Evolutionary conservation across 2,113 vertebrate species (phyloP).

Genomic region (Eulemur rufifrons): DNA sequence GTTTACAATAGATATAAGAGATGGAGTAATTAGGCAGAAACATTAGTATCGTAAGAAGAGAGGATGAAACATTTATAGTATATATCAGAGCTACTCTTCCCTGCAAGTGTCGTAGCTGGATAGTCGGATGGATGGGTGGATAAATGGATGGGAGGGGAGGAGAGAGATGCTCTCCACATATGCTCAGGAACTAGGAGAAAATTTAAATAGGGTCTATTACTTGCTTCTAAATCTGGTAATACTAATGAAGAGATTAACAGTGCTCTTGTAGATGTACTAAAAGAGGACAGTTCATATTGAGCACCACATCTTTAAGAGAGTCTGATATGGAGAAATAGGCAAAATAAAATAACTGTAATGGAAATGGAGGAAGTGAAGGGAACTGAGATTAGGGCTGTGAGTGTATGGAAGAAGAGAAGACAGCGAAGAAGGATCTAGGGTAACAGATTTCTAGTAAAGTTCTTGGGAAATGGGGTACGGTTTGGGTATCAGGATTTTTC

Average conservation of each 20-base stretch:
- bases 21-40: slow-evolving; percentile 4
- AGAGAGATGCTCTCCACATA: neutral
- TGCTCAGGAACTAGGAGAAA: neutral
- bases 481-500: neutral
- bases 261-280: neutral
- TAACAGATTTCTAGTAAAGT: neutral
- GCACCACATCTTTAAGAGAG: neutral
- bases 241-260: neutral
- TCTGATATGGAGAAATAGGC: neutral
- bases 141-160: neutral
- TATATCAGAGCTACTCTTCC: no score
- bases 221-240: slow-evolving; percentile 1
- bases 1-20: neutral
- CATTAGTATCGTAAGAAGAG: slow-evolving; percentile 23
- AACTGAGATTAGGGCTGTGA: neutral
- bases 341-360: neutral
- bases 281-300: neutral
- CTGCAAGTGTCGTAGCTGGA: neutral
- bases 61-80: slow-evolving; percentile 1
- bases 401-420: neutral
- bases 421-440: neutral
- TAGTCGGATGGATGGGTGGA: neutral
- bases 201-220: neutral
- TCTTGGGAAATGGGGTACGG: neutral
- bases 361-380: neutral